These are phyloP conservation scores for Metallyticus violacea DNA, from an alignment of 2,888 invertebrate species.

Conservation along the genomic window DNA sequence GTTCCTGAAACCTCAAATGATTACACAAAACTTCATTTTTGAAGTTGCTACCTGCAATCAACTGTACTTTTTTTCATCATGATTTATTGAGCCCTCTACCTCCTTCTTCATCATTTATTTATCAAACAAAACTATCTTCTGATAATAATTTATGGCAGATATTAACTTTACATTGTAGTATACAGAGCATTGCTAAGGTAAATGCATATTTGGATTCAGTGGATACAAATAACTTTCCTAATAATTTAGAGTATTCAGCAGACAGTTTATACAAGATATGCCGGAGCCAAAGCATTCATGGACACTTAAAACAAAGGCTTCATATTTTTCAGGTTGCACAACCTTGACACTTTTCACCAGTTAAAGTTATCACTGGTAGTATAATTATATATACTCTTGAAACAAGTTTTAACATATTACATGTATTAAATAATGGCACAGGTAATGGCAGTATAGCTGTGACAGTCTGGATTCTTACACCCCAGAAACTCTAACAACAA, in stretches of 20 bases:
- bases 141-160: neutral
- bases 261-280: neutral
- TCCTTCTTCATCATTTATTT: neutral
- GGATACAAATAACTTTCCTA: neutral
- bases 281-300: slow-evolving; percentile 3
- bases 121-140: neutral
- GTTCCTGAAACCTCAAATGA: too few relatives aligned
- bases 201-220: neutral
- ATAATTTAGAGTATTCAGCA: slow-evolving; percentile 13
- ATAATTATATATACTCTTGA: neutral
- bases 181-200: neutral
- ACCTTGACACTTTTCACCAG: neutral
- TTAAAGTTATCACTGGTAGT: neutral
- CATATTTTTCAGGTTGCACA: slow-evolving; percentile 4
- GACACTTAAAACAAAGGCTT: slow-evolving; percentile 9
- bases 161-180: neutral
- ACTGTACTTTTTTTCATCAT: neutral
- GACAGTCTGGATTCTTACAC: slow-evolving; percentile 18
- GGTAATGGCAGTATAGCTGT: slow-evolving; percentile 35
- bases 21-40: neutral
- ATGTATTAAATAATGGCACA: slow-evolving; percentile 34
- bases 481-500: neutral
- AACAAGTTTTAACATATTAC: slow-evolving; percentile 17
- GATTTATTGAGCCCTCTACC: neutral
- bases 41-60: neutral